These are phyloP conservation scores for Bibio marci DNA, from an alignment of 2,888 invertebrate species.

Conservation along the genomic window DNA sequence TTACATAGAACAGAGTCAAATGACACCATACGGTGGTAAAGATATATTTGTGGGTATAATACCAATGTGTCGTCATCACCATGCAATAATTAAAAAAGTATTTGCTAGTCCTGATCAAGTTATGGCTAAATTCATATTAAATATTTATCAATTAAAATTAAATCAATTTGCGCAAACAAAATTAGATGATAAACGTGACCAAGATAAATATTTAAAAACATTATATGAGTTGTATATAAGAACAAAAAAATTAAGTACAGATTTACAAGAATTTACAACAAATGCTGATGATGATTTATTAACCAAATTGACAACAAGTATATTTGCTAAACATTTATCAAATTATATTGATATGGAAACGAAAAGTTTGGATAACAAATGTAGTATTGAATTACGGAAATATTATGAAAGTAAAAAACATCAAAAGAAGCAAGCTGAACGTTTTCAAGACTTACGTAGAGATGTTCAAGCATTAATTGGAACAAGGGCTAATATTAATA, in stretches of 20 bases:
- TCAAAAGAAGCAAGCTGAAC: conserved; percentile 82
- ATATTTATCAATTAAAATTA: conserved; percentile 81
- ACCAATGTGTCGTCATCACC: conserved; percentile 75
- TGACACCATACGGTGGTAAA: conserved; percentile 61
- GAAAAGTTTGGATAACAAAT: conserved; percentile 60
- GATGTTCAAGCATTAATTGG: conserved; percentile 90
- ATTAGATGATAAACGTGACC: conserved; percentile 65
- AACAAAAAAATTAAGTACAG: conserved; percentile 56
- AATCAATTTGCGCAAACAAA: conserved; percentile 72
- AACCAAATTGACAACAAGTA: conserved; percentile 57
- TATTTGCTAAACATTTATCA: conserved; percentile 63
- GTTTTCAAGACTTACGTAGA: conserved; percentile 80
- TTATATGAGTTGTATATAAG: conserved; percentile 79
- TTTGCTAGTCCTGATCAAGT: conserved; percentile 93
- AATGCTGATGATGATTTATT: conserved; percentile 65
- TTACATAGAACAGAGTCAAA: conserved; percentile 91
- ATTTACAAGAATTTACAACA: conserved; percentile 56
- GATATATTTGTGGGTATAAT: conserved; percentile 84
- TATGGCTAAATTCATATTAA: conserved; percentile 93
- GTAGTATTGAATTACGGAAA: conserved; percentile 52
- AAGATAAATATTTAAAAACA: conserved; percentile 76
- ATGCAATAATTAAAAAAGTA: conserved; percentile 69
- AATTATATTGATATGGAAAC: conserved; percentile 65
- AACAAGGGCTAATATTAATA: conserved; percentile 79
- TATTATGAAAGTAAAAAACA: conserved; percentile 91